Conservation (phyloP, 2,797 vertebrate species). For the Poecile montanus region DNA sequence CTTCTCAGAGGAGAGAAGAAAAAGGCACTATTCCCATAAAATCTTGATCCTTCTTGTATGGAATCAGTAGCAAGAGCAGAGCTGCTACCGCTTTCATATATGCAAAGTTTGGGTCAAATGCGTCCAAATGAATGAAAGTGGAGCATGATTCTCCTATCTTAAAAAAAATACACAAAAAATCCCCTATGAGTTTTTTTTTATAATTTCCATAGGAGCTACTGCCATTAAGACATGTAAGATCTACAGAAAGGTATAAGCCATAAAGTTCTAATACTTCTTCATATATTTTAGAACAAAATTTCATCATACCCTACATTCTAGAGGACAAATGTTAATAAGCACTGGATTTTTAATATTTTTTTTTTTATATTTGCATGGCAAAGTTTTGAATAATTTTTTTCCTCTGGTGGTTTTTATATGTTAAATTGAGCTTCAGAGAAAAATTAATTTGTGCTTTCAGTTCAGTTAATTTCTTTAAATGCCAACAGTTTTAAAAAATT, state of each 20-base stretch:
- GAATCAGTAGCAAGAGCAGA: not conserved
- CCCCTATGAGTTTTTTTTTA: not conserved
- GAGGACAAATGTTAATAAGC: not conserved
- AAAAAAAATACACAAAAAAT: not conserved
- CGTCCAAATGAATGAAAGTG: not conserved
- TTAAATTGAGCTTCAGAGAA: not conserved
- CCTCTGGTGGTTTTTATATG: not conserved
- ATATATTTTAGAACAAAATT: not conserved
- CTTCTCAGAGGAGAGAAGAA: conserved; percentile 13
- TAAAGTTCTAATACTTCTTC: not conserved
- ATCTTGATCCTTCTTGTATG: not conserved
- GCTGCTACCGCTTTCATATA: not conserved
- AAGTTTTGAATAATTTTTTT: not conserved
- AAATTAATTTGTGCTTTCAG: not conserved
- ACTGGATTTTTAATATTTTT: not conserved
- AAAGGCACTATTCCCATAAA: not conserved
- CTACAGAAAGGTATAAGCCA: not conserved
- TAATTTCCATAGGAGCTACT: not conserved
- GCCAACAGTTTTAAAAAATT: not conserved
- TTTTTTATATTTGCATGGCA: not conserved
- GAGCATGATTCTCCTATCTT: not conserved
- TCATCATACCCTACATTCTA: not conserved
- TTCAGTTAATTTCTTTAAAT: conserved; percentile 8
- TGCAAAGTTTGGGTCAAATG: not conserved
- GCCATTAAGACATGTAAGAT: not conserved